phyloP scores from a whole-genome alignment of 2,888 invertebrate genomes.

The Oscheius myriophilus region DNA sequence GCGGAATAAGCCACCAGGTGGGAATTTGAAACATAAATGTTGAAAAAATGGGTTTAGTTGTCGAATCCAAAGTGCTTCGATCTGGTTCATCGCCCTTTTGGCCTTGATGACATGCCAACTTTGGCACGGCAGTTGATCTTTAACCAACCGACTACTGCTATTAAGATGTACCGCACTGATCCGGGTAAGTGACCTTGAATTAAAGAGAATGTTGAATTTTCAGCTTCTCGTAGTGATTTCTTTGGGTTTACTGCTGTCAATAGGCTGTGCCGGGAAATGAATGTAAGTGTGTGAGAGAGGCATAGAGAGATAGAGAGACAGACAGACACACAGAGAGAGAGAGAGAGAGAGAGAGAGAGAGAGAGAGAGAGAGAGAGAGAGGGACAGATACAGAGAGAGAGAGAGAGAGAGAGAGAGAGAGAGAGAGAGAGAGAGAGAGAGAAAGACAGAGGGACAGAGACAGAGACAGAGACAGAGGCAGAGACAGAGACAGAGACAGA shows the following conservation, averaged over 20 bases:
- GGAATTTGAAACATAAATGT: not conserved
- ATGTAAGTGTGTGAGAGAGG: not conserved
- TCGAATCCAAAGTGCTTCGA: conserved; percentile 3
- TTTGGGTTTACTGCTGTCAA: conserved; percentile 13
- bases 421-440: too few species aligned
- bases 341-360: not conserved
- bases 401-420: not conserved
- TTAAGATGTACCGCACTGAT: conserved; percentile 18
- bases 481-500: not conserved
- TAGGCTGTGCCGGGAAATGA: not conserved
- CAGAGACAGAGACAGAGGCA: too few species aligned
- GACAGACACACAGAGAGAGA: not conserved
- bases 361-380: not conserved
- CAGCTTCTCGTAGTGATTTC: not conserved
- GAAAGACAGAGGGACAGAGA: too few species aligned
- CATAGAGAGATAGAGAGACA: too few species aligned
- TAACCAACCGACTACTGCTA: conserved; percentile 7
- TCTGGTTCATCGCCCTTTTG: conserved; percentile 5
- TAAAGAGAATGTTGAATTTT: too few species aligned
- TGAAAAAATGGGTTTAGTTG: not conserved
- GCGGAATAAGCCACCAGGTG: conserved; percentile 19
- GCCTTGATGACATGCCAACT: conserved; percentile 8
- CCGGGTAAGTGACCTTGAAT: not conserved
- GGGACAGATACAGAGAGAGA: not conserved
- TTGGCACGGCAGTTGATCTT: conserved; percentile 21